phyloP scores from a whole-genome alignment of 1,140 invertebrate genomes.

The Teleopsis dalmanni region DNA sequence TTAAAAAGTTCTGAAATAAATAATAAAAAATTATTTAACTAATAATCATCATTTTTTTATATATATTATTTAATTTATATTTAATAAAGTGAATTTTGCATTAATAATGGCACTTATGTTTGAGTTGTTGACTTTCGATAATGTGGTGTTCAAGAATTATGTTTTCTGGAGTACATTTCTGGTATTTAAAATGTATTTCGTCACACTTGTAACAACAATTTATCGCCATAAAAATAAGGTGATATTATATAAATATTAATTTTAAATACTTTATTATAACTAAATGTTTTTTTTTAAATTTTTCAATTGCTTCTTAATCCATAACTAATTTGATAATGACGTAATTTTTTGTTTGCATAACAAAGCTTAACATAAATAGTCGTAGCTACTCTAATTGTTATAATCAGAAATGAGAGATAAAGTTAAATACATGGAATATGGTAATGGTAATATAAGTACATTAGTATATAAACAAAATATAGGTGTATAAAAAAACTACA shows the following conservation, averaged over 20 bases:
- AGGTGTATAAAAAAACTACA: too few species aligned
- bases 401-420: not conserved
- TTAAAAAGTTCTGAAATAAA: too few species aligned
- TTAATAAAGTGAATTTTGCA: not conserved
- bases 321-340: too few species aligned
- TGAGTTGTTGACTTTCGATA: conserved; percentile 29
- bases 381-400: not conserved
- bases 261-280: not conserved
- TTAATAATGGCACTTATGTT: conserved; percentile 6
- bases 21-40: not conserved
- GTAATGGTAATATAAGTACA: too few species aligned
- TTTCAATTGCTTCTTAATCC: not conserved
- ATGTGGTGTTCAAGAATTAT: conserved; percentile 48
- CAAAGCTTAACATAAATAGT: too few species aligned
- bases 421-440: too few species aligned
- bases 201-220: conserved; percentile 50
- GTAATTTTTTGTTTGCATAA: too few species aligned
- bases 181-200: conserved; percentile 52
- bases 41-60: not conserved
- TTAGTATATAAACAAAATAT: too few species aligned
- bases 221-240: conserved; percentile 49
- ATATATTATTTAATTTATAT: not conserved
- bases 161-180: conserved; percentile 52
- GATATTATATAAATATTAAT: not conserved
- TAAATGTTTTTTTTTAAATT: not conserved